Percentiles rank a stretch among this genome's conserved stretches.
phyloP scores from a whole-genome alignment of 2,888 invertebrate genomes.

The Dasypolia templi region DNA sequence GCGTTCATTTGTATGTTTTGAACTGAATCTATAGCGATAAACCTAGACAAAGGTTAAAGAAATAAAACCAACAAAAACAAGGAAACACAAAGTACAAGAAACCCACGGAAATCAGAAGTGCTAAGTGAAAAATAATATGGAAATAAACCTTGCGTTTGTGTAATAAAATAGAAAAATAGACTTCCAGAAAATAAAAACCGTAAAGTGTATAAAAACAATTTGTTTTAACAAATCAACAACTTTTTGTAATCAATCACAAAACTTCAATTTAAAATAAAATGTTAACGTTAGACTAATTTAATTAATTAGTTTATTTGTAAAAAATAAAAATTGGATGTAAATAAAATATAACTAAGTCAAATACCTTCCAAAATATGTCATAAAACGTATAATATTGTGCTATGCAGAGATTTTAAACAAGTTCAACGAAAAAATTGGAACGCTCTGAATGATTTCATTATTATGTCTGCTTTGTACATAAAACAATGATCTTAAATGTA shows the following conservation, averaged over 20 bases:
- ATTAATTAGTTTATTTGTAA: too few species aligned
- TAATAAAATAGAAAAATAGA: conserved; percentile 5
- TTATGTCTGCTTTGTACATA: conserved; percentile 9
- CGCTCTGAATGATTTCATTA: not conserved
- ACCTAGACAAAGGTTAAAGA: conserved; percentile 8
- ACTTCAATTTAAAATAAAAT: not conserved
- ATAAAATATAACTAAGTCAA: not conserved
- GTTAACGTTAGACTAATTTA: not conserved
- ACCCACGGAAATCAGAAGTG: conserved; percentile 17
- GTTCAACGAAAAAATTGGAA: not conserved
- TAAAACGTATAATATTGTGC: not conserved
- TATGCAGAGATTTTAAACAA: not conserved
- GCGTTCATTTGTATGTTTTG: conserved; percentile 20
- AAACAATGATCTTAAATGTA: conserved; percentile 46
- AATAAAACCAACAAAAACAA: conserved; percentile 40
- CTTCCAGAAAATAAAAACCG: not conserved
- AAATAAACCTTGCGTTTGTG: conserved; percentile 1
- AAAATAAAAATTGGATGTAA: not conserved
- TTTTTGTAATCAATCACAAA: not conserved
- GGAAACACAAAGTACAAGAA: conserved; percentile 18
- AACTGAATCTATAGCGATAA: conserved; percentile 10
- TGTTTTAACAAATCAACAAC: not conserved
- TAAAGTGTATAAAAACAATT: not conserved
- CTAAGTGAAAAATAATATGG: not conserved
- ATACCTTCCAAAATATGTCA: not conserved